phyloP scores from a whole-genome alignment of 1,140 invertebrate genomes.

The Saxidomus purpurata region DNA sequence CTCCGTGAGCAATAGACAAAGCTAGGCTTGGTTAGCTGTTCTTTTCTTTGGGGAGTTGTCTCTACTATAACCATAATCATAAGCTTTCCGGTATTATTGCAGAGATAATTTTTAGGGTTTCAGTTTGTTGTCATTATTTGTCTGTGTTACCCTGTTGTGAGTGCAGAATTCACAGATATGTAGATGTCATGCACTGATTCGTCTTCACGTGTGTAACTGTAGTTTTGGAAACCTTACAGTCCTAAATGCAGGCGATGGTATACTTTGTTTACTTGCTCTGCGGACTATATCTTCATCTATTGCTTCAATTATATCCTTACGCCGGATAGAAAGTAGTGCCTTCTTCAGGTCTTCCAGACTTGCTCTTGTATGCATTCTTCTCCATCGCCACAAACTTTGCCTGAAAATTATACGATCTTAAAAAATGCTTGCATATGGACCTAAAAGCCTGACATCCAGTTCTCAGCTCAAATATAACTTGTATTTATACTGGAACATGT shows the following conservation, averaged over 20 bases:
- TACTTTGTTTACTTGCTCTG: slow-evolving; percentile 40
- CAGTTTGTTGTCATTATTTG: no score
- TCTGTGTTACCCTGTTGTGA: no score
- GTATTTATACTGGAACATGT: background rate
- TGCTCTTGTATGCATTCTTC: slow-evolving; percentile 81
- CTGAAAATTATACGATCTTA: slow-evolving; percentile 48
- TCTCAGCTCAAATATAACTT: background rate
- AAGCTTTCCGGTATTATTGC: no score
- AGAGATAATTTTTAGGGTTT: no score
- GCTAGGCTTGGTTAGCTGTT: no score
- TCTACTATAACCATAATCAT: no score
- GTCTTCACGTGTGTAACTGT: slow-evolving; percentile 6
- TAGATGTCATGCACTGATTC: no score
- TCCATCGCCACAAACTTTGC: slow-evolving; percentile 79
- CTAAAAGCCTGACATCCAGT: background rate
- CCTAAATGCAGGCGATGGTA: slow-evolving; percentile 61
- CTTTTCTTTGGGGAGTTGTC: no score
- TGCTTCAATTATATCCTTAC: slow-evolving; percentile 79
- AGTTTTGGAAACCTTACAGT: slow-evolving; percentile 64
- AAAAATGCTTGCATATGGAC: slow-evolving; percentile 13
- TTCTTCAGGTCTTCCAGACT: slow-evolving; percentile 79
- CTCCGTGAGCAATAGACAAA: no score
- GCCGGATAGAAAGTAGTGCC: slow-evolving; percentile 73
- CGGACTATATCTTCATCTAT: slow-evolving; percentile 69
- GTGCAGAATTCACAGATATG: no score